Conservation (phyloP, 1,140 invertebrate genomes). For the Drosophila willistoni region DNA sequence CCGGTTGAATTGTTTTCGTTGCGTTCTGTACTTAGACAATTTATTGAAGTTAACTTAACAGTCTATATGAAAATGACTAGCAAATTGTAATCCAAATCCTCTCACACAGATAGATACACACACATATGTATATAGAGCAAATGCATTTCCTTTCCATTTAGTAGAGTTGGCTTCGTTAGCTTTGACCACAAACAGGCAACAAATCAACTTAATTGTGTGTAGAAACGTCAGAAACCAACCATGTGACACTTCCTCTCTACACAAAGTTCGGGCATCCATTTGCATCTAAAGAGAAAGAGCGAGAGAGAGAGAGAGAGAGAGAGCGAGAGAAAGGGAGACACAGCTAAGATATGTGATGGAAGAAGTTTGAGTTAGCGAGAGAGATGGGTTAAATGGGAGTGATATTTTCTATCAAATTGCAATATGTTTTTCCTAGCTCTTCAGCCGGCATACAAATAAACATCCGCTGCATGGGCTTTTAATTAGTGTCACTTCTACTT, state of each 20-base stretch:
- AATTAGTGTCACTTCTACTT: conserved; percentile 70
- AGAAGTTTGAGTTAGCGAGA: background rate
- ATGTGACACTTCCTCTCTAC: conserved; percentile 63
- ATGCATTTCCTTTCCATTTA: conserved; percentile 26
- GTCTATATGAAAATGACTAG: background rate
- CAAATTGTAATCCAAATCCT: conserved; percentile 15
- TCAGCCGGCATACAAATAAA: conserved; percentile 35
- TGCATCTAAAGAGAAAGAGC: conserved; percentile 38
- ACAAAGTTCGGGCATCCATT: conserved; percentile 51
- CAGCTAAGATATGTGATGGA: background rate
- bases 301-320: background rate
- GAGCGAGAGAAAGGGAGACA: background rate
- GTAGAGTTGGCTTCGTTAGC: conserved; percentile 62
- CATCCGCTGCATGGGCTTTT: conserved; percentile 68
- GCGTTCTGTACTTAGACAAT: background rate
- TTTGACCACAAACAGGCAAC: conserved; percentile 71
- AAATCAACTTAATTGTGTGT: conserved; percentile 73
- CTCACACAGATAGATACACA: background rate
- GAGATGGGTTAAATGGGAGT: background rate
- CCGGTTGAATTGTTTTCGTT: background rate
- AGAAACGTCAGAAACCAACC: conserved; percentile 57
- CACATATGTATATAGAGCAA: conserved; percentile 15
- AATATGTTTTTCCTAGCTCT: conserved; percentile 40
- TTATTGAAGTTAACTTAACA: background rate
- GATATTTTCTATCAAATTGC: conserved; percentile 54